Evolutionary conservation across 2,888 invertebrate species (phyloP).

Genomic region (Brenthis hecate): DNA sequence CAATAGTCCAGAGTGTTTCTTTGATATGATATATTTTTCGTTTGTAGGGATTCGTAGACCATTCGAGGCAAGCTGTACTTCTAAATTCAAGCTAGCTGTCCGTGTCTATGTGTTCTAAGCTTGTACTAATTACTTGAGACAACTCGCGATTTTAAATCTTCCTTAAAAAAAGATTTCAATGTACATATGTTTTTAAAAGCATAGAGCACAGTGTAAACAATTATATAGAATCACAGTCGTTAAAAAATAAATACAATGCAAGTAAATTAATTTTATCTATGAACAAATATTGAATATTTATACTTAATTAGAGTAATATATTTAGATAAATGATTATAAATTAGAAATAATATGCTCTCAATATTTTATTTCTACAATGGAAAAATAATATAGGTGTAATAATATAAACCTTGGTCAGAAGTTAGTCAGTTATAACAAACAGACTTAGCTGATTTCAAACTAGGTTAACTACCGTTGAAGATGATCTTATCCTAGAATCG

Average conservation of each 20-base stretch:
- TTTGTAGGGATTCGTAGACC: conserved; percentile 1
- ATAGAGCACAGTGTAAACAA: too few relatives aligned
- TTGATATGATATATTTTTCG: conserved; percentile 9
- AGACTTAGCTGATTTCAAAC: neutral
- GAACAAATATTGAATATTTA: neutral
- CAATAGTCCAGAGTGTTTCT: conserved; percentile 27
- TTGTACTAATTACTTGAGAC: too few relatives aligned
- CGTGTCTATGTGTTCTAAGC: too few relatives aligned
- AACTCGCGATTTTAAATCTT: too few relatives aligned
- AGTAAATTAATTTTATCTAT: neutral
- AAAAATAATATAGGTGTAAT: neutral
- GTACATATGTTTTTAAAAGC: too few relatives aligned
- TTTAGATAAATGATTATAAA: neutral
- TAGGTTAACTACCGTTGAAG: conserved; percentile 20
- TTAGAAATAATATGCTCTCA: neutral
- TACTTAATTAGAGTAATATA: neutral
- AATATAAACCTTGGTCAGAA: neutral
- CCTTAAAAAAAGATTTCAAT: too few relatives aligned
- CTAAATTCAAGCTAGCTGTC: too few relatives aligned
- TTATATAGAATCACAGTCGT: too few relatives aligned
- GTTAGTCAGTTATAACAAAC: too few relatives aligned
- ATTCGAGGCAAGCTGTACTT: neutral
- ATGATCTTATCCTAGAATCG: conserved; percentile 17
- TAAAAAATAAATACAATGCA: too few relatives aligned
- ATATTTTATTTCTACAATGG: neutral